Conservation (phyloP, 64 coral and sea anemone genomes). For the Montipora sp. region DNA sequence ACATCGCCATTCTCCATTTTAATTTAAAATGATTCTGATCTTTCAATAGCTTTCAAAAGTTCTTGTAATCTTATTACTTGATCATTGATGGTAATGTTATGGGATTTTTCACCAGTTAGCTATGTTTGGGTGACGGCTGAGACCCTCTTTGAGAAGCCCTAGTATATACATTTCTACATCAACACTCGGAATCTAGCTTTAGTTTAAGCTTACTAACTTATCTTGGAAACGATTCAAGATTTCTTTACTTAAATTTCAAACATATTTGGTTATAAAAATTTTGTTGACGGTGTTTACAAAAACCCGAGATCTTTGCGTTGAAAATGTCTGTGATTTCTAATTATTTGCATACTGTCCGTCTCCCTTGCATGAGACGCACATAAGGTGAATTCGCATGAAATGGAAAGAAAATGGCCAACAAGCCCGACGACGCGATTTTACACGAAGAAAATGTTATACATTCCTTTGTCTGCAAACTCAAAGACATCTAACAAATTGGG, state of each 20-base stretch:
- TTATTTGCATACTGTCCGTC: too few species aligned
- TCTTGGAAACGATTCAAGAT: conserved; percentile 28
- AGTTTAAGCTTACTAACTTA: neutral
- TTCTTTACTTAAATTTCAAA: neutral
- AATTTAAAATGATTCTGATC: conserved; percentile 22
- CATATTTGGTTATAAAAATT: neutral
- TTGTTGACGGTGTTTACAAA: neutral
- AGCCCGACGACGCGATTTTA: too few species aligned
- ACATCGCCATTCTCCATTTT: conserved; percentile 1
- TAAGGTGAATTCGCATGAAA: neutral
- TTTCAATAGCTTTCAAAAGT: conserved; percentile 31
- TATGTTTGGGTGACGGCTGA: conserved; percentile 37
- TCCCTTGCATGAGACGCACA: neutral
- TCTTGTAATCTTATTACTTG: conserved; percentile 26
- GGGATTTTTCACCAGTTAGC: neutral
- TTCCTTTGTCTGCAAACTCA: neutral
- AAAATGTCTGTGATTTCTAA: too few species aligned
- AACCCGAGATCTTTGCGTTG: neutral
- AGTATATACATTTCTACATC: neutral
- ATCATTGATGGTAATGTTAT: neutral
- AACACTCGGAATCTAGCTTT: neutral
- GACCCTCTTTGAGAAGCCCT: neutral
- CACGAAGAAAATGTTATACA: too few species aligned
- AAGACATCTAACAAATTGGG: neutral
- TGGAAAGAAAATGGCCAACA: too few species aligned